phyloP scores from a whole-genome alignment of 2,113 vertebrate species.

The Lathamus discolor region DNA sequence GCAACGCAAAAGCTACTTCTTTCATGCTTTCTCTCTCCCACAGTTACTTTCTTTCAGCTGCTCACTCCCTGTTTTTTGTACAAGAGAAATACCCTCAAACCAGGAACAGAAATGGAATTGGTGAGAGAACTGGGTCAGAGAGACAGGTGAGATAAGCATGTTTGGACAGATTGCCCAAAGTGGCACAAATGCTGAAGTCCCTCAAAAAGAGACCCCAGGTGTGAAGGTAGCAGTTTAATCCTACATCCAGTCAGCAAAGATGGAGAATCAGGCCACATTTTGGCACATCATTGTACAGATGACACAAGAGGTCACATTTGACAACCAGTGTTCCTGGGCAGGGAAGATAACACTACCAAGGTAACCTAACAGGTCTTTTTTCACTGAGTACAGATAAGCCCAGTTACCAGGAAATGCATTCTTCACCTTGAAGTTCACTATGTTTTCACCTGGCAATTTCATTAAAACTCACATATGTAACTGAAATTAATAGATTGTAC shows the following conservation, averaged over 20 bases:
- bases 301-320: background rate
- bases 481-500: background rate
- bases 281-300: background rate
- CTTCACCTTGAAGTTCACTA: background rate
- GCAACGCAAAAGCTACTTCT: background rate
- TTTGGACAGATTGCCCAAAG: background rate
- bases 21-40: background rate
- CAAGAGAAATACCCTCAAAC: background rate
- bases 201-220: background rate
- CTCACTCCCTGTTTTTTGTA: background rate
- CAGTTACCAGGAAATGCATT: too few species aligned
- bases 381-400: background rate
- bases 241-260: background rate
- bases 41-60: background rate
- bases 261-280: background rate
- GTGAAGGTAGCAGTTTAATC: background rate
- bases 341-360: background rate
- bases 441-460: background rate
- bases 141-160: background rate
- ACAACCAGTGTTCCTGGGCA: background rate
- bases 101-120: background rate
- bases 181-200: background rate
- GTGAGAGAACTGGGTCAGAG: background rate
- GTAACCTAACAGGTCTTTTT: background rate
- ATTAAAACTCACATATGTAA: background rate